Evolutionary conservation across 2,888 invertebrate species (phyloP), one percentile per base, ranked within the genome.

Genomic region (Copidosoma aretas): DNA sequence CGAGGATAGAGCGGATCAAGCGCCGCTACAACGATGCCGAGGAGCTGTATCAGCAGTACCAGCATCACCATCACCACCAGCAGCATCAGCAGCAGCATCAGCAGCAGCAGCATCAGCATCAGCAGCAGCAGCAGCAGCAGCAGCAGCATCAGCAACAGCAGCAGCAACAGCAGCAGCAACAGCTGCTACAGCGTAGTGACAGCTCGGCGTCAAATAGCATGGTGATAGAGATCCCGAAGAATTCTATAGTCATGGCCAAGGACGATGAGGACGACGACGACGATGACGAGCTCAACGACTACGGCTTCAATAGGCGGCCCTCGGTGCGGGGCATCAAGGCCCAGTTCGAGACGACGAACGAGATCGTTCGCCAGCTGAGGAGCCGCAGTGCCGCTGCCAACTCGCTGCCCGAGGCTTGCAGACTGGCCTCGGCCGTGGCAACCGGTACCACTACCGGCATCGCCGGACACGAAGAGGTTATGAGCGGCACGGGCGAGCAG

Each of bases 271-370:
- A 92, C 69, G 93, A 94, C 75, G 92, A 93, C 75, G 94, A 94
- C 70, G 94, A 94, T 80, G 94, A 95, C 78, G 95, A 95, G n/a
- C 93, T 95, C 79, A 93, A 93, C 76, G 94, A 95, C 80, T 94
- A 95, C 77, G 95, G 95, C 0, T 95, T 95, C 82, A 93, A 93
- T 78, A 89, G 93, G 49, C 87, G 95, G n/a, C 95, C 95, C 0
- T 93, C 93, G 0, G 95, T 95, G 1, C 89, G 94, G 1, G 94
- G 95, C 0, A 94, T 95, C 72, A 94, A 94, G 79, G 92, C 94
- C n/a, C 89, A 93, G 73, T 91, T 93, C 73, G 92, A 92, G 15
- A 91, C 93, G 0, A 90, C 90, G 8, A 92, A 91, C 72, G 93
- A 93, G 77, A 92, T 94, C 52, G 85, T 94, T 0, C 90, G 93